Base-by-base conservation (phyloP, 2,888 invertebrate genomes). In the Gasteruption jaculator region DNA sequence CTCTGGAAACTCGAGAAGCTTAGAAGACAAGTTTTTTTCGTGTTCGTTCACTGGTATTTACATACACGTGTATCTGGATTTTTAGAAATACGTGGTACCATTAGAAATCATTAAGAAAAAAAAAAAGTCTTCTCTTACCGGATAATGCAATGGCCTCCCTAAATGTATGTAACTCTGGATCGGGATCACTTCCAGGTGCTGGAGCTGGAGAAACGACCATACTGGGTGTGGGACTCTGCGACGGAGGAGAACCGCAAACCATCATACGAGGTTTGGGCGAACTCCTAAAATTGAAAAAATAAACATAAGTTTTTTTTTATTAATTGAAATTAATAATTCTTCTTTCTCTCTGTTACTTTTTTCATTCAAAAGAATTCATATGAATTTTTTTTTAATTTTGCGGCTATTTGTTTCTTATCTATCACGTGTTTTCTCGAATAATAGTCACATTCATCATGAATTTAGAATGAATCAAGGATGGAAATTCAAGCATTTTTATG, bases 71-170 rank as follows among this genome's bases (percentile, higher is more conserved):
- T n/a, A n/a, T n/a, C n/a, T n/a, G n/a, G n/a, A n/a, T n/a, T n/a
- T n/a, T n/a, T n/a, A n/a, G n/a, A n/a, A n/a, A n/a, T n/a, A n/a
- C n/a, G n/a, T n/a, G n/a, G n/a, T n/a, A n/a, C n/a, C 10, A n/a
- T 21, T 22, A 12, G 26, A 21, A 26, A 38, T 19, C 30, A 16
- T 22, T 29, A 20, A 29, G 20, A 10, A 38, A 33, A 36, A 35
- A 25, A 26, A 10, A 18, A 29, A 25, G 37, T 16, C 25, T 25
- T 14, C 21, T 48, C 58, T 50, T 68, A 78, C 78, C 75, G 58
- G 77, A 78, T 49, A 80, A 68, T 38, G 83, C 81, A 58, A 85
- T 76, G 45, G 86, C 85, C 73, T 86, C 85, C 64, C 83, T 77
- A 65, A 86, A 86, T 52, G 84, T 83, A 60, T 82, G 81, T 57